Percentiles rank a stretch among this genome's conserved stretches.
phyloP scores from a whole-genome alignment of 2,113 vertebrate genomes.

The Pitta sordida region DNA sequence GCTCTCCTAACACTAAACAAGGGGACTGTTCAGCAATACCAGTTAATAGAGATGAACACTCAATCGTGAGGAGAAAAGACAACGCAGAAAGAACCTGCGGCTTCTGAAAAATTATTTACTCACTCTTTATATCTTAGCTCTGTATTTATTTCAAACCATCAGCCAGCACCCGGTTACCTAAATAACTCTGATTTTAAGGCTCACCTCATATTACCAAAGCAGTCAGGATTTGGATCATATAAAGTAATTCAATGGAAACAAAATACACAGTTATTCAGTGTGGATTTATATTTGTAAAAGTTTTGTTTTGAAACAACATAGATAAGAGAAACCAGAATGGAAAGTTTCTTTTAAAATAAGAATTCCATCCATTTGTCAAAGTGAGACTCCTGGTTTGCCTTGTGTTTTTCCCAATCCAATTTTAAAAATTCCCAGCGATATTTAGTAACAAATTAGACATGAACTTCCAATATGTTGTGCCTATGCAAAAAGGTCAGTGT shows the following conservation, averaged over 20 bases:
- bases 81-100: too few relatives aligned
- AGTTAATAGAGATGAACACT: background rate
- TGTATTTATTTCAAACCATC: background rate
- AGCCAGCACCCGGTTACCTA: background rate
- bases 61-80: too few relatives aligned
- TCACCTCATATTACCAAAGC: background rate
- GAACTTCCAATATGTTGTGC: constrained; percentile 4
- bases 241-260: background rate
- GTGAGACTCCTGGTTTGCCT: background rate
- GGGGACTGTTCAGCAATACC: background rate
- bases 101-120: background rate
- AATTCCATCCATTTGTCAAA: background rate
- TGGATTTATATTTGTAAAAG: background rate
- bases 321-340: background rate
- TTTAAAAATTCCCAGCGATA: constrained; percentile 5
- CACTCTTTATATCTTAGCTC: background rate
- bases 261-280: background rate
- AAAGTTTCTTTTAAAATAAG: background rate
- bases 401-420: background rate
- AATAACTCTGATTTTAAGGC: background rate
- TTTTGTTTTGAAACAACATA: background rate
- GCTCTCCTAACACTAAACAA: background rate
- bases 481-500: constrained; percentile 25
- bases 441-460: constrained; percentile 36
- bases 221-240: background rate